Conservation (phyloP, 2,888 invertebrate species). For the Hyalella azteca region DNA sequence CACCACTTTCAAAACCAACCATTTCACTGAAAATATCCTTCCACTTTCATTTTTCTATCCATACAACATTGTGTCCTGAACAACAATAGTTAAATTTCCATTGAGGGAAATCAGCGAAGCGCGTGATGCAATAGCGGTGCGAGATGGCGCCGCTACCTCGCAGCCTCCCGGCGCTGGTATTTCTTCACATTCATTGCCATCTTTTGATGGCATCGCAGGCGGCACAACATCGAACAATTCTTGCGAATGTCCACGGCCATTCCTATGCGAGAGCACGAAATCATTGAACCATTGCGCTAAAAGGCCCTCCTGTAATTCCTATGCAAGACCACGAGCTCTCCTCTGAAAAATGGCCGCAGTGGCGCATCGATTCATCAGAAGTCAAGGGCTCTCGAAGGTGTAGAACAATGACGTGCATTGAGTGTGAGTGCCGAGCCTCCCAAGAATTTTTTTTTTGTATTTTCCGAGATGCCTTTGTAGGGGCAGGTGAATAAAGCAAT, state of each 20-base stretch:
- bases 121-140: slow-evolving; percentile 1
- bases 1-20: background rate
- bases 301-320: slow-evolving; percentile 14
- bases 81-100: too few relatives aligned
- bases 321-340: slow-evolving; percentile 25
- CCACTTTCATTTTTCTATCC: too few relatives aligned
- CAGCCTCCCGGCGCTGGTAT: slow-evolving; percentile 10
- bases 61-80: too few relatives aligned
- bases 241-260: slow-evolving; percentile 9
- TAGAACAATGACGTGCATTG: slow-evolving; percentile 9
- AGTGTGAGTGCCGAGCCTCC: slow-evolving; percentile 2
- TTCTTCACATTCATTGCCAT: slow-evolving; percentile 25
- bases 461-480: background rate
- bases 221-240: slow-evolving; percentile 27
- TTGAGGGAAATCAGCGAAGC: slow-evolving; percentile 18
- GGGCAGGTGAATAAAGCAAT: slow-evolving; percentile 30
- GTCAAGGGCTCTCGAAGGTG: background rate
- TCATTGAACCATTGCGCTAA: slow-evolving; percentile 33
- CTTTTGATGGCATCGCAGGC: background rate
- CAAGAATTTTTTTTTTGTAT: background rate
- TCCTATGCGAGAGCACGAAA: slow-evolving; percentile 30
- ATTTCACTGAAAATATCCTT: too few relatives aligned
- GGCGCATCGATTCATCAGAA: slow-evolving; percentile 31
- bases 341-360: background rate
- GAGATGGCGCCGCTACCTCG: background rate